Evolutionary conservation across 2,888 invertebrate species (phyloP), one percentile per base, ranked within the genome.

Genomic region (Sphaerophoria taeniata): DNA sequence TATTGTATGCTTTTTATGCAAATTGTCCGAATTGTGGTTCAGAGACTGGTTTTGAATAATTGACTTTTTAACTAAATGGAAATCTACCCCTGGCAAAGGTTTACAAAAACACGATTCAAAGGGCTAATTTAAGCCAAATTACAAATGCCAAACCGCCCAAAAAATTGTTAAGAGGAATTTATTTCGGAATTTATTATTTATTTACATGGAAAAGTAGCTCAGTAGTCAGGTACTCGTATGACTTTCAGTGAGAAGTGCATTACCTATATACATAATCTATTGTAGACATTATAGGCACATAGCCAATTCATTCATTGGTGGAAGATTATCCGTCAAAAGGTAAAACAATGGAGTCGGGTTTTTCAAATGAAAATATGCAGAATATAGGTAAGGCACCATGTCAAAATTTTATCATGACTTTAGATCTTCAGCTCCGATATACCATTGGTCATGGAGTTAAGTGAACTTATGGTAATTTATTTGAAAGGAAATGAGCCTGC

Each of bases 111-210:
- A 51, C 36, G 65, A 49, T 11, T 45, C 43, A 36, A 7, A 60
- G 31, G 49, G 53, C 71, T 75, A 84, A 80, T 84, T 84, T 71
- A 67, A 75, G 67, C 45, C 60, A 84, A 79, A 84, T 79, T 84
- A 84, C 79, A 63, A 84, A 80, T 72, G 67, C 58, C 60, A 69
- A 51, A 84, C 75, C 80, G 80, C 80, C 75, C 75, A 55, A 84
- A 84, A 80, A 63, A 5, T 72, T 80, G 55, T 56, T 69, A 69
- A 47, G 24, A 36, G 63, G 60, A 72, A 60, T 45, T 49, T 31
- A 47, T 24, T 39, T 34, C 51, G 51, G 58, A 55, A 11, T 49
- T 61, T 65, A 74, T 84, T 74, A 60, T 24, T 24, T 24, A 24
- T 2, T 24, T 24, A 24, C 70, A 78, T 58, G 43, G 14, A n/a